Base-by-base conservation (phyloP, 2,797 vertebrate species). In the Halcyon badia region DNA sequence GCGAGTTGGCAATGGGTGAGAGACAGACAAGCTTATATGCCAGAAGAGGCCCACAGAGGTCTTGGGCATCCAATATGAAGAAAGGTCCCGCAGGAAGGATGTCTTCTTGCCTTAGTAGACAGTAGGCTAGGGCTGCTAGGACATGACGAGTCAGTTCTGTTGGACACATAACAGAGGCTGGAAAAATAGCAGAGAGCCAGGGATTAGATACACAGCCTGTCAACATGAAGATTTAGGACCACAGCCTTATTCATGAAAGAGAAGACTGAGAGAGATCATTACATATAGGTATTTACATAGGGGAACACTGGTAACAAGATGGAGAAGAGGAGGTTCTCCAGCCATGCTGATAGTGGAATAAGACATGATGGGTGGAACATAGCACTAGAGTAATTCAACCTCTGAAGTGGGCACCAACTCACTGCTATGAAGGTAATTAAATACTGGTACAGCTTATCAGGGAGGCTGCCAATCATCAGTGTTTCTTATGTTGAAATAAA, bases 391-490 rank as follows among this genome's bases (percentile, higher is more conserved):
- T 58, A 93, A 83, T 92, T 92, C n/a, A 61, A 4, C 62, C 90
- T 96, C 93, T 89, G 75, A 96, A 95, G 90, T 82, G 86, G 94
- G 96, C 91, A 92, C 42, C 65, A 91, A 9, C 33, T 82, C 46
- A 60, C n/a, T 66, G 62, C 73, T 80, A 21, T 56, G 68, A 93
- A 92, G 66, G 48, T 73, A 95, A 89, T 89, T 94, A 97, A 96
- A 91, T 94, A 90, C 54, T 90, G 81, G 83, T 94, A 73, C 56
- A 93, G 73, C 73, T 95, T 95, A 93, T 90, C 88, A 87, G 86
- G 66, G 81, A 92, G n/a, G 56, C 37, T 95, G 81, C 75, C 44
- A 37, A 90, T 84, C 81, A 79, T 62, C 42, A 37, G 60, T 42
- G 70, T 14, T 87, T 73, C 77, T 64, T 89, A 58, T 46, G 62